A percentile compares a stretch with the other conserved stretches of the same genome.
These are phyloP conservation scores for Centropus bengalensis DNA, from an alignment of 2,113 vertebrate species.

Conservation along the genomic window DNA sequence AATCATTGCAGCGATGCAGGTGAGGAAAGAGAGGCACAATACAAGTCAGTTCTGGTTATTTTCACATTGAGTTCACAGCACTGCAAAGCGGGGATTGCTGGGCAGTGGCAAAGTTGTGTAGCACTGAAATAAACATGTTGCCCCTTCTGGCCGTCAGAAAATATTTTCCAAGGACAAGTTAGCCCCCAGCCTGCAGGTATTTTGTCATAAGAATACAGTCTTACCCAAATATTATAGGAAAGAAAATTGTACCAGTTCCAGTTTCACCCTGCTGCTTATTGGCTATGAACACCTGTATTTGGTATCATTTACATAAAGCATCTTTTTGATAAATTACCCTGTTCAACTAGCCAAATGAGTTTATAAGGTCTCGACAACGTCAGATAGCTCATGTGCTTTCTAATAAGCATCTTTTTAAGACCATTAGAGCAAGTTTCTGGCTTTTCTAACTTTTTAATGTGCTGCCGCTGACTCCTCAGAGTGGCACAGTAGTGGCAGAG, in stretches of 20 bases:
- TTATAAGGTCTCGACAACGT: background rate
- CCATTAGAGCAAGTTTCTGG: background rate
- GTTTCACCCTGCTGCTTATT: background rate
- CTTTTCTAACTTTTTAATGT: background rate
- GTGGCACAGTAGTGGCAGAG: background rate
- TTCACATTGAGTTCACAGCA: background rate
- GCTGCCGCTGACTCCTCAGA: background rate
- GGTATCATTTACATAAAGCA: background rate
- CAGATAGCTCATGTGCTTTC: background rate
- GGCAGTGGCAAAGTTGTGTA: background rate
- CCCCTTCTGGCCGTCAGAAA: background rate
- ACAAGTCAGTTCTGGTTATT: background rate
- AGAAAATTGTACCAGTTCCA: background rate
- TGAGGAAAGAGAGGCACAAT: background rate
- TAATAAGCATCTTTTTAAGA: background rate
- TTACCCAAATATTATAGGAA: background rate
- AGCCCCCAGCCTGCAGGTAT: background rate
- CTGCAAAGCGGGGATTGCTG: background rate
- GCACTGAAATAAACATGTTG: background rate
- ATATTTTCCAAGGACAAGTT: background rate
- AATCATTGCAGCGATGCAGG: background rate
- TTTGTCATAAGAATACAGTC: background rate
- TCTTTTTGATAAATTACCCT: background rate
- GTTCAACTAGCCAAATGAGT: background rate
- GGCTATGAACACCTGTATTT: background rate